Base-by-base conservation (phyloP, 2,888 invertebrate species). In the Eupithecia exiguata region DNA sequence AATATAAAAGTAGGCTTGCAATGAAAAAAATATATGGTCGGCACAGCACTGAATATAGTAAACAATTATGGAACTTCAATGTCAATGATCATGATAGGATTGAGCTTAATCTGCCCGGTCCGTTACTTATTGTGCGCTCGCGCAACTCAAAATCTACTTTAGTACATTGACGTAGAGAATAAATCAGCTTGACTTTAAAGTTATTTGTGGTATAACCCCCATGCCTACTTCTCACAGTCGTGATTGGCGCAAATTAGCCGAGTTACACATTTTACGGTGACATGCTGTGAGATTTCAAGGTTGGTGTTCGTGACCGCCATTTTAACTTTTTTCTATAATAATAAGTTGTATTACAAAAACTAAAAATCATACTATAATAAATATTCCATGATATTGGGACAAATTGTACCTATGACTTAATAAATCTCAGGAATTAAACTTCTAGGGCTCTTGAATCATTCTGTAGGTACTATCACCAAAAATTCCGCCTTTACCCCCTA, bases 191-290 rank as follows among this genome's bases (percentile, higher is more conserved):
- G 58, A 53, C 4, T 53, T 46, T 16, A 46, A n/a, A 53, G 53
- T 53, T 53, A 53, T 53, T 58, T 58, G 14, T 58, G 14, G 58
- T 12, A 5, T 74, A 74, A 69, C 71, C 78, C 49, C 75, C 53
- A 77, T 75, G 81, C 78, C 85, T 81, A 81, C 79, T 90, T 91
- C 91, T 88, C 91, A 91, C 91, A 91, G 89, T 84, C 86, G 53
- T 86, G 84, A 86, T 84, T 81, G 85, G 74, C 74, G 72, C 69
- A 76, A 84, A 86, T 86, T 85, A 84, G 84, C 86, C 14, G 58
- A 58, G 58, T 12, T 58, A 53, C 21, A 53, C 69, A 75, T 63
- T 70, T 38, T 36, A 61, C 38, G 21, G 38, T 38, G 36, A 35
- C 43, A 86, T 62, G 61, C 30, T 61, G 61, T 10, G 58, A 30